These are phyloP conservation scores for Brenthis daphne DNA, from an alignment of 2,888 invertebrate genomes.

Conservation along the genomic window DNA sequence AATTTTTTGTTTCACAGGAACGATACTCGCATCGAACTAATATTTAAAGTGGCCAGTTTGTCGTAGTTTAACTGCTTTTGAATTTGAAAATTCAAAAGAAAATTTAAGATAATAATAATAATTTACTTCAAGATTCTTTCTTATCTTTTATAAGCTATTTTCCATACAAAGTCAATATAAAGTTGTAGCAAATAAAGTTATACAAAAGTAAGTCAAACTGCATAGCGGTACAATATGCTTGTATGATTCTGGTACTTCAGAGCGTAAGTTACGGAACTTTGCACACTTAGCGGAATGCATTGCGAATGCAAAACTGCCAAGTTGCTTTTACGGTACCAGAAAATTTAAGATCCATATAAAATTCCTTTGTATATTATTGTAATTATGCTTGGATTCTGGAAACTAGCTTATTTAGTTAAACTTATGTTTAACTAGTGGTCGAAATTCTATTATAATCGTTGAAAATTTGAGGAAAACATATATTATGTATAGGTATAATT, in stretches of 20 bases:
- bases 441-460: no score
- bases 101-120: not conserved
- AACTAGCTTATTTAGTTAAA: no score
- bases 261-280: constrained; percentile 33
- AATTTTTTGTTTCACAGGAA: no score
- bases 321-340: constrained; percentile 29
- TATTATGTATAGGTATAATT: no score
- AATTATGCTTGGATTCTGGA: no score
- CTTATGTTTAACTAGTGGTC: no score
- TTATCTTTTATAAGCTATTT: constrained; percentile 9
- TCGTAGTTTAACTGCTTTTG: no score
- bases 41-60: no score
- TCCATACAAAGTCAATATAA: constrained; percentile 15
- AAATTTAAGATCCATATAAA: constrained; percentile 27
- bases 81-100: no score
- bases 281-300: constrained; percentile 37
- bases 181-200: constrained; percentile 25
- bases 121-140: not conserved
- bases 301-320: constrained; percentile 35
- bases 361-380: no score
- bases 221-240: constrained; percentile 37
- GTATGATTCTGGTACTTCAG: constrained; percentile 32
- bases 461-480: no score
- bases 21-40: no score
- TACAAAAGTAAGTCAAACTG: constrained; percentile 33